Conservation (phyloP, 2,113 vertebrate species). For the Mustelus asterias region DNA sequence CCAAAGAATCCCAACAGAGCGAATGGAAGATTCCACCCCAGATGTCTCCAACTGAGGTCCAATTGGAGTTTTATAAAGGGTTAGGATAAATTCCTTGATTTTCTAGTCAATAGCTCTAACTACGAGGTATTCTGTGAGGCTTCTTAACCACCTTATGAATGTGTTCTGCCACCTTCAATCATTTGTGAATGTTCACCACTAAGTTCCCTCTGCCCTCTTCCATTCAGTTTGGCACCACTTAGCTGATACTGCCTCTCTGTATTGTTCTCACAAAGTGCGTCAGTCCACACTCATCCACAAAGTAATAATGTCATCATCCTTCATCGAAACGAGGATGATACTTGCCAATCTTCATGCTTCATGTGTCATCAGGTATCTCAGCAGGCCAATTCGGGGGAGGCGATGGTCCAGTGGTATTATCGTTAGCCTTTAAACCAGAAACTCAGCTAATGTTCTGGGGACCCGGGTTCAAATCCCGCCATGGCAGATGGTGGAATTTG, state of each 20-base stretch:
- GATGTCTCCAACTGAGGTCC: background rate
- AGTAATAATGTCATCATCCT: background rate
- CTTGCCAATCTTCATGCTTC: background rate
- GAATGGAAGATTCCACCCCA: no score
- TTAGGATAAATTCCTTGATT: background rate
- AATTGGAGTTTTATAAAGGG: background rate
- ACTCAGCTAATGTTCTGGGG: no score
- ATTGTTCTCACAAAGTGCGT: background rate
- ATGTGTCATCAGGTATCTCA: background rate
- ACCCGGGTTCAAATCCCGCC: no score
- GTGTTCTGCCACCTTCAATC: background rate
- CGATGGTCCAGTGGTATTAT: no score
- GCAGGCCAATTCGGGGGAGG: background rate
- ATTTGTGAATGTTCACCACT: background rate
- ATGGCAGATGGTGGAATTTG: no score
- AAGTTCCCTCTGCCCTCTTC: background rate
- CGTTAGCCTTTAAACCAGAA: no score
- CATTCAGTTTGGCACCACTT: no score
- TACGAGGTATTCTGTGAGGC: background rate
- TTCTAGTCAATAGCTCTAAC: background rate
- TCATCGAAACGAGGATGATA: background rate
- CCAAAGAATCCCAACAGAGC: no score
- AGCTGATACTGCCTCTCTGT: background rate
- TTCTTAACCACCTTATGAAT: background rate
- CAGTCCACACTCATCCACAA: background rate